Conservation (phyloP, 2,113 vertebrate species). For the Diadophis punctatus region DNA sequence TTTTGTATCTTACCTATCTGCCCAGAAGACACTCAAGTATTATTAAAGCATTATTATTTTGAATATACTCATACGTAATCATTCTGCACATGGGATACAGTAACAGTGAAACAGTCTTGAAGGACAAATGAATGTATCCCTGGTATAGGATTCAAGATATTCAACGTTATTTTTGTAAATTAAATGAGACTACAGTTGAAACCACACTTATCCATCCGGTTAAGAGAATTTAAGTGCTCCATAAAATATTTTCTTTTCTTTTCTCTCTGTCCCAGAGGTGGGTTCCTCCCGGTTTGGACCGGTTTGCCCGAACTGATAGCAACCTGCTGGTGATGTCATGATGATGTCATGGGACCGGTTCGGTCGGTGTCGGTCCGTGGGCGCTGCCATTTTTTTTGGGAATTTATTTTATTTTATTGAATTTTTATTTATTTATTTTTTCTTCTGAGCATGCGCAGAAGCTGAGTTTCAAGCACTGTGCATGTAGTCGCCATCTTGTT, state of each 20-base stretch:
- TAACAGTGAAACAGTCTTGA: not conserved
- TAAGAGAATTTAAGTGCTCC: not conserved
- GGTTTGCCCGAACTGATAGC: no score
- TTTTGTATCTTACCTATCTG: not conserved
- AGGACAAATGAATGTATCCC: not conserved
- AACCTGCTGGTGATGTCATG: no score
- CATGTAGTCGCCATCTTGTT: no score
- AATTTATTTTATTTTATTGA: no score
- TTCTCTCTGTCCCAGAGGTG: not conserved
- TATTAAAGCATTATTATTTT: not conserved
- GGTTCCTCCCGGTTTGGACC: no score
- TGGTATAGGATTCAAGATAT: not conserved
- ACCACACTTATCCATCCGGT: not conserved
- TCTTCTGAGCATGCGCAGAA: no score
- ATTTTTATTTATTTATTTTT: no score
- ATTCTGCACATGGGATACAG: not conserved
- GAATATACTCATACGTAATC: not conserved
- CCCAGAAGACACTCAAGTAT: not conserved
- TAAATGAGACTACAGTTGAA: not conserved
- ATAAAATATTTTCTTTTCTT: not conserved
- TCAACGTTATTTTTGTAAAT: not conserved
- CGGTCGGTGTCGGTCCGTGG: no score
- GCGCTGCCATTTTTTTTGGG: no score
- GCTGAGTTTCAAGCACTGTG: no score
- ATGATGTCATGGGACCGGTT: no score